Evolutionary conservation across 2,797 vertebrate species (phyloP), one percentile per base, ranked within the genome.

Genomic region (Lates japonicus): DNA sequence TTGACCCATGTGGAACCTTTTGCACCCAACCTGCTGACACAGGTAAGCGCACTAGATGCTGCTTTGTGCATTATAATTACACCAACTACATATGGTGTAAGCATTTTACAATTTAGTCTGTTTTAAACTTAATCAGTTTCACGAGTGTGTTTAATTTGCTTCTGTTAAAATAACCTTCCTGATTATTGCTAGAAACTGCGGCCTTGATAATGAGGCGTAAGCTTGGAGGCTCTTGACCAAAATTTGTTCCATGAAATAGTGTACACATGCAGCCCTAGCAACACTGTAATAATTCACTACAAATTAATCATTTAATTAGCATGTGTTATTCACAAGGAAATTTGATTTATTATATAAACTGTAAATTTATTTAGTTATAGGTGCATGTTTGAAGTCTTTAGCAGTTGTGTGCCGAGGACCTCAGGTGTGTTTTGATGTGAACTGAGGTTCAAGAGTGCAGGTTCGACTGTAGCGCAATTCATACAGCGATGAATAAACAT

Each of bases 221-320:
- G 13, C 20, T 44, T 31, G 5, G 8, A 29, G n/a, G 7, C n/a
- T 31, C 22, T 42, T 41, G 35, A 29, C 39, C n/a, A 8, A 54
- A 29, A 35, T 48, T 16, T 51, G 8, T 68, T 83, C 64, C 35
- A 51, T 57, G 35, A 55, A 68, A 59, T 3, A 22, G 22, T 61
- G 59, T n/a, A 44, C 46, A 37, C 57, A 46, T 55, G n/a, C 31
- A 35, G 44, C 10, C 12, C 35, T 42, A 54, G 67, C 22, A 67
- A 39, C 13, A 63, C 29, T 19, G 6, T 37, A 7, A 61, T 16
- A 55, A 64, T 46, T 14, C n/a, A 44, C 25, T 35, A 33, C 35
- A 54, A 74, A 62, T 71, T 4, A 65, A 57, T 58, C 5, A 48
- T 48, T 54, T 37, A 66, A 31, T 49, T 44, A 54, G 68, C 25